phyloP scores from a whole-genome alignment of 2,888 invertebrate genomes.

The Heliconius erato region DNA sequence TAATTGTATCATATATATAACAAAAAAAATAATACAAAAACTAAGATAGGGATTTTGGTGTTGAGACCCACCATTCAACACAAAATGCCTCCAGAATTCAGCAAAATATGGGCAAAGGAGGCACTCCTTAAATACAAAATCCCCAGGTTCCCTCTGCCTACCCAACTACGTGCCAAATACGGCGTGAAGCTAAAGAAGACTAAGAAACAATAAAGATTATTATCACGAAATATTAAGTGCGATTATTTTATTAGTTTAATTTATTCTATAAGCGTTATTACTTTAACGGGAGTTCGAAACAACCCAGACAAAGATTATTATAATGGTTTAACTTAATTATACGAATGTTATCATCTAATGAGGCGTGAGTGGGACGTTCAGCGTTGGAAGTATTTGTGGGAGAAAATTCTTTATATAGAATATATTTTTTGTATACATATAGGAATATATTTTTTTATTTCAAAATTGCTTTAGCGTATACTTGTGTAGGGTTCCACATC shows the following conservation, averaged over 20 bases:
- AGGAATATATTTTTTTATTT: background rate
- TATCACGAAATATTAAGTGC: background rate
- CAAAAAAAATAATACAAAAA: too few relatives aligned
- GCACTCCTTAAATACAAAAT: too few relatives aligned
- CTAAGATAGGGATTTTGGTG: too few relatives aligned
- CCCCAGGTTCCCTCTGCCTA: background rate
- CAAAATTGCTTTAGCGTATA: background rate
- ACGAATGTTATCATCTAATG: conserved; percentile 12
- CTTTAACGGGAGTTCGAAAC: conserved; percentile 18
- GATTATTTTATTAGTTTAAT: background rate
- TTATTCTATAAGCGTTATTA: background rate
- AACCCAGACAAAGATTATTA: conserved; percentile 9
- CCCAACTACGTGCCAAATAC: background rate
- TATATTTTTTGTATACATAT: too few relatives aligned
- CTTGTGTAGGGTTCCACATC: background rate
- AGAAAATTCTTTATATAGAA: too few relatives aligned
- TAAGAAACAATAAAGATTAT: background rate
- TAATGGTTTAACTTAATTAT: conserved; percentile 11
- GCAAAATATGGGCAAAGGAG: too few relatives aligned
- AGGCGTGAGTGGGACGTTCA: conserved; percentile 15
- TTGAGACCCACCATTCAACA: too few relatives aligned
- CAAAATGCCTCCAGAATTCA: background rate
- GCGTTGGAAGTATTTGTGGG: background rate
- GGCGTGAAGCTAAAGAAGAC: background rate
- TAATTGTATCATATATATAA: too few relatives aligned